Base-by-base conservation (phyloP, 1,140 invertebrate genomes). In the Panulirus ornatus region DNA sequence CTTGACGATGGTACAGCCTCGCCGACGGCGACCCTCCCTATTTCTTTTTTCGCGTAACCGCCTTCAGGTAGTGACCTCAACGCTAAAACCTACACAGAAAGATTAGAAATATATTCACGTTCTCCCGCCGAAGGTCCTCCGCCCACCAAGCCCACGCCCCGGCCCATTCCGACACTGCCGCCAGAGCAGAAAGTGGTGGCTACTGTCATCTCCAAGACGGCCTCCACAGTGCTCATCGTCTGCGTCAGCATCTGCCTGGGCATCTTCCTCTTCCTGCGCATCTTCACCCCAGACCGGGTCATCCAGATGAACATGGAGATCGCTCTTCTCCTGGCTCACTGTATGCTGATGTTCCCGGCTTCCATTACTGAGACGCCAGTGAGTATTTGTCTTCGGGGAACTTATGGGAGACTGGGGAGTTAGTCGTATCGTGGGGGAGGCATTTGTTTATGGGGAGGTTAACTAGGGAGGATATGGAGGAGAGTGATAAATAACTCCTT, bases 291-390 rank as follows among this genome's bases (percentile, higher is more conserved):
- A 14, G 93, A 93, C 47, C 54, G 93, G 11, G 91, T 93, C 19
- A 93, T 93, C 76, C 93, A 93, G 86, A 93, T 93, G 93, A 93
- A 93, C 86, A 93, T 93, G 93, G 93, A 93, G 82, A 93, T 93
- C 11, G 92, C 93, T 27, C 79, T 93, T 14, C 66, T 93, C 2
- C 44, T 85, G 14, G 93, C 93, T n/a, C 93, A 93, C 88, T 58
- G 93, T 42, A 92, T 93, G n/a, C 92, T 93, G 1, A 81, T 93
- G 14, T 91, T 93, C 38, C 93, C 93, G 0, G 14, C 81, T 34
- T 86, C 71, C 38, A 78, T 91, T 5, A 47, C 63, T 16, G 66
- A 92, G 19, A 47, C 51, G 0, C 47, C 51, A 58, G 91, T 92
- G 58, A 86, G 87, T 34, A 66, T 22, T 22, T 1, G 6, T 1